A percentile compares a stretch with the other conserved stretches of the same genome.
Evolutionary conservation across 2,797 vertebrate species (phyloP).

Genomic region (Manis crassicaudata): DNA sequence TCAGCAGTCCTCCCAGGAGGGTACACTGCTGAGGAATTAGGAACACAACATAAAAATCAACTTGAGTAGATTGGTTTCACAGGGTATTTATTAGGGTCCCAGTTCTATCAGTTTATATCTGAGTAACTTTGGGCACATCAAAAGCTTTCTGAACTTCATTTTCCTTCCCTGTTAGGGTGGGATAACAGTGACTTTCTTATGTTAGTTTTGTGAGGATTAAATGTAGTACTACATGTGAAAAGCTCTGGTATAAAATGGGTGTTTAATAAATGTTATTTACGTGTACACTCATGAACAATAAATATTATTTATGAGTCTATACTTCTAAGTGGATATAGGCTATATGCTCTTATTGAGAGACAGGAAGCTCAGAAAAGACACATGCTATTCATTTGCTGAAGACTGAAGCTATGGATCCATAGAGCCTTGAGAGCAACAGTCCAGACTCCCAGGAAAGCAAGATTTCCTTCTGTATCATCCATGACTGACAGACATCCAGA

Average conservation of each 20-base stretch:
- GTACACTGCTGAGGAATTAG: neutral
- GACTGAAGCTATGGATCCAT: neutral
- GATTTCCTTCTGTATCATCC: neutral
- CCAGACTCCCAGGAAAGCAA: neutral
- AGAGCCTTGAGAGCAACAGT: neutral
- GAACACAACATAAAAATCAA: slow-evolving; percentile 25
- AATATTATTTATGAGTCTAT: slow-evolving; percentile 43
- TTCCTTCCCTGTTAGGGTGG: slow-evolving; percentile 15
- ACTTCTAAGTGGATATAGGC: slow-evolving; percentile 2
- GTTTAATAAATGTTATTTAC: slow-evolving; percentile 50
- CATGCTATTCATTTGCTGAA: neutral
- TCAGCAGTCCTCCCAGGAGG: neutral
- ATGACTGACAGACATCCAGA: slow-evolving; percentile 21
- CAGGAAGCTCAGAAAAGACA: neutral
- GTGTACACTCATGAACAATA: slow-evolving; percentile 17
- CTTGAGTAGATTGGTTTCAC: slow-evolving; percentile 30
- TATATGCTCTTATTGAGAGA: neutral
- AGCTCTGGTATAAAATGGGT: neutral
- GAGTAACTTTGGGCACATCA: neutral
- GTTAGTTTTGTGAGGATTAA: slow-evolving; percentile 45
- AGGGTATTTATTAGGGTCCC: slow-evolving; percentile 20
- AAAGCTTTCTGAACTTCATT: slow-evolving; percentile 11
- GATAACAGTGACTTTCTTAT: neutral
- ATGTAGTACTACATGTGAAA: neutral
- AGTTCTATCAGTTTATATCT: slow-evolving; percentile 19